These are phyloP conservation scores for Isoperla grammatica DNA, from an alignment of 2,888 invertebrate species.

Conservation along the genomic window DNA sequence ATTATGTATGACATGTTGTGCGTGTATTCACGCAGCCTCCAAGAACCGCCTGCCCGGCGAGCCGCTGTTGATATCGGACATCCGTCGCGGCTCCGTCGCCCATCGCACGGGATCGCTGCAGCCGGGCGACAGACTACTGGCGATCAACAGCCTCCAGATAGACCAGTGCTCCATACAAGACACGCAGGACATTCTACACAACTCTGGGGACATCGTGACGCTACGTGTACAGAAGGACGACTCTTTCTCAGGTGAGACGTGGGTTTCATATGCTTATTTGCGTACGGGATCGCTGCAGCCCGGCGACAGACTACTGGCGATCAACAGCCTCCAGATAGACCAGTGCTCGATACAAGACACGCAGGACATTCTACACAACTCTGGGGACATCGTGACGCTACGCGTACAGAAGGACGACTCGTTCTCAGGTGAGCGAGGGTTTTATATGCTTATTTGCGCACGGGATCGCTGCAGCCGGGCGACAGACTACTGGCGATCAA, in stretches of 20 bases:
- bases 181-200: constrained; percentile 50
- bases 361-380: constrained; percentile 51
- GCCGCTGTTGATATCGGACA: constrained; percentile 65
- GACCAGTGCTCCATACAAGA: constrained; percentile 61
- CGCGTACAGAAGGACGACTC: constrained; percentile 45
- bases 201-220: constrained; percentile 47
- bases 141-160: constrained; percentile 78
- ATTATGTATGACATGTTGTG: too few species aligned
- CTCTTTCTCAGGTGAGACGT: constrained; percentile 29
- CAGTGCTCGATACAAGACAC: constrained; percentile 56
- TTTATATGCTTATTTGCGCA: too few species aligned
- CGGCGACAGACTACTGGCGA: constrained; percentile 81
- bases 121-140: constrained; percentile 78
- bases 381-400: constrained; percentile 47
- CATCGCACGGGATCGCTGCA: constrained; percentile 84
- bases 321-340: constrained; percentile 76
- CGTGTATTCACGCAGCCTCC: constrained; percentile 38
- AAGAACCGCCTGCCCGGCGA: constrained; percentile 42
- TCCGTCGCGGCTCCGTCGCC: constrained; percentile 84
- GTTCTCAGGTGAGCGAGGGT: constrained; percentile 28
- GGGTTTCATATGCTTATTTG: too few species aligned
- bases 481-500: constrained; percentile 82
- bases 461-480: constrained; percentile 81
- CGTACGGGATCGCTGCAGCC: constrained; percentile 79
- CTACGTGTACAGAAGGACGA: constrained; percentile 47